phyloP scores from a whole-genome alignment of 2,113 vertebrate genomes.

The Myanophis thanlyinensis region DNA sequence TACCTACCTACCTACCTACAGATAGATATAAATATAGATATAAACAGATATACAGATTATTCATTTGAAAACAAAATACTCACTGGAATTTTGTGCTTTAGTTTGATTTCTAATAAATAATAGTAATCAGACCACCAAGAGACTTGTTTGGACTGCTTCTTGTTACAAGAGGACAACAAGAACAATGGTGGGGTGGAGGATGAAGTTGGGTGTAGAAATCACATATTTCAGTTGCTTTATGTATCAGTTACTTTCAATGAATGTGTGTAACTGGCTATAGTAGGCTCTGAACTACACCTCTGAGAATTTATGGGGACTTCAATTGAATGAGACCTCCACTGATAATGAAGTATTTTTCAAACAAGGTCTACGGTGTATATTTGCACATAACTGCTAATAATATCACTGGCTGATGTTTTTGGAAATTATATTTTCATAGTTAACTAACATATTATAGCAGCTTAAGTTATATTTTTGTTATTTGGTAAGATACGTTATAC shows the following conservation, averaged over 20 bases:
- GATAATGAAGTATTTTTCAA: neutral
- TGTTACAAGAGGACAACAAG: neutral
- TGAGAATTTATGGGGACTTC: neutral
- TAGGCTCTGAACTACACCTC: neutral
- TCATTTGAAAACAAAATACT: neutral
- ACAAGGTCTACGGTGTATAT: rapidly evolving
- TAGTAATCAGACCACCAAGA: neutral
- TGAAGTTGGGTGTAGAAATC: neutral
- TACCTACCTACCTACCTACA: no score
- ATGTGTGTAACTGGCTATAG: neutral
- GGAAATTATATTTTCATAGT: neutral
- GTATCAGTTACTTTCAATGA: neutral
- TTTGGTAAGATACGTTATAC: neutral
- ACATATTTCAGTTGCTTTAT: neutral
- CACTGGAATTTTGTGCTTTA: neutral
- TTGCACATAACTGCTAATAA: neutral
- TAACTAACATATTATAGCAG: neutral
- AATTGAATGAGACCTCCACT: neutral
- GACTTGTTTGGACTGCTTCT: neutral
- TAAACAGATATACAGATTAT: neutral
- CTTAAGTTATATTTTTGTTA: neutral
- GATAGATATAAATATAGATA: no score
- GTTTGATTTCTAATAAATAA: neutral
- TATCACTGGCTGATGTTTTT: slow-evolving; percentile 9
- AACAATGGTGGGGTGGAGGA: neutral